Base-by-base conservation (phyloP, 1,140 invertebrate species). In the Ephestia elutella region DNA sequence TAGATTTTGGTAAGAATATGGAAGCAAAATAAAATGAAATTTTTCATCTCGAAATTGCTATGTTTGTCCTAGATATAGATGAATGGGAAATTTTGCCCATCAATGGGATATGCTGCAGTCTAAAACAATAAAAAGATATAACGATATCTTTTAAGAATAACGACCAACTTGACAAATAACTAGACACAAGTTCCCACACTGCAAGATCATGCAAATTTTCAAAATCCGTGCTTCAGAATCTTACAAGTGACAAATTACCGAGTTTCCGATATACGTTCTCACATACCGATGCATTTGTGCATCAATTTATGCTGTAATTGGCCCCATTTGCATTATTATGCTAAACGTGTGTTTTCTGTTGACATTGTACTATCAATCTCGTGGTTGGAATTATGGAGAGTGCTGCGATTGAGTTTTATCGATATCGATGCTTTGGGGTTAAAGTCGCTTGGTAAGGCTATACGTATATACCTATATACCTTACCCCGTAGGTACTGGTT, bases 301-400 rank as follows among this genome's bases (percentile, higher is more conserved):
- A 63, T 81, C 80, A 79, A 77, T 83, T 81, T 81, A 83, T 86
- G 78, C 81, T 84, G 74, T 82, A 79, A 85, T 85, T 82, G 82
- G 78, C 80, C 73, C 71, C 69, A 77, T 82, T 78, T 74, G 59
- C 57, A 78, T 83, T 87, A 73, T 86, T 68, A 87, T 87, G 85
- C 74, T 80, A 87, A 87, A 64, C 66, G 64, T 65, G 55, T 59
- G 74, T 82, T 87, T 73, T 68, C 80, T 85, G 81, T 85, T 86
- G 82, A 84, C 81, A 86, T 85, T 86, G 84, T 84, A 86, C 78
- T 75, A 85, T 81, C 80, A 81, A 85, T 85, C 75, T 82, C 65
- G 59, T 75, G 70, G 76, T 80, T 86, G 79, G 83, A 82, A 85
- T 32, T 85, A 80, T 80, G 53, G 30, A 17, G 70, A 71, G 71